Conservation (phyloP, 2,797 vertebrate species). For the Melanotaenia boesemani region DNA sequence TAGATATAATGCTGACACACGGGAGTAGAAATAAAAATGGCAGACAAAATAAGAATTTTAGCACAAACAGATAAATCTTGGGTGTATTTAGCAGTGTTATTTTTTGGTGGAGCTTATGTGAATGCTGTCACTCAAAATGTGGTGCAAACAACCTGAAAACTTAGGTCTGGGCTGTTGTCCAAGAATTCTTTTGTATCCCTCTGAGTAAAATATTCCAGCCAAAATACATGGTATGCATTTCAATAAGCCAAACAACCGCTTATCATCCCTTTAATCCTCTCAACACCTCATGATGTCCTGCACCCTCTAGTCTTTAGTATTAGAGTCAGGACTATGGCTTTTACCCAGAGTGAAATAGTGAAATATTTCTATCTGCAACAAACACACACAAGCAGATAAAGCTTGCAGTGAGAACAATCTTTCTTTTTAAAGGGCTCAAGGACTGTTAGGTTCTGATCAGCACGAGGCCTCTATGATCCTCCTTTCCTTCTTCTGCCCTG, state of each 20-base stretch:
- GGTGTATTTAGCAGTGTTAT: too few species aligned
- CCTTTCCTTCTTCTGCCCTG: conserved; percentile 3
- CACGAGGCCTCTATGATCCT: conserved; percentile 25
- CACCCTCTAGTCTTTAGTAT: neutral
- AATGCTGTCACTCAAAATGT: conserved; percentile 17
- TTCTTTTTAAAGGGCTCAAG: conserved; percentile 53
- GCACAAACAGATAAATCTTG: too few species aligned
- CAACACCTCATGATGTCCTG: conserved; percentile 10
- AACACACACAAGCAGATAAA: conserved; percentile 25
- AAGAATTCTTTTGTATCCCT: neutral
- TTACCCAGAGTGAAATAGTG: conserved; percentile 37
- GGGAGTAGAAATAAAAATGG: conserved; percentile 7
- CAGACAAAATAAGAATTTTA: neutral
- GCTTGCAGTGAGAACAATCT: conserved; percentile 30
- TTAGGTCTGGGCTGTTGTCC: neutral
- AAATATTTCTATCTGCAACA: conserved; percentile 13
- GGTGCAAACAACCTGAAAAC: neutral
- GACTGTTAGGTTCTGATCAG: conserved; percentile 46
- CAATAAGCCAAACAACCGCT: too few species aligned
- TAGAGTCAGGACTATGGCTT: conserved; percentile 17
- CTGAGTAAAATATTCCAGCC: neutral
- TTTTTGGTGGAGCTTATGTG: neutral
- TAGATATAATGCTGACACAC: conserved; percentile 30
- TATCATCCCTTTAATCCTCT: conserved; percentile 17
- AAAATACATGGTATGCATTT: neutral